Evolutionary conservation across 2,888 invertebrate genomes (phyloP).

Genomic region (Drosophila antonietae): DNA sequence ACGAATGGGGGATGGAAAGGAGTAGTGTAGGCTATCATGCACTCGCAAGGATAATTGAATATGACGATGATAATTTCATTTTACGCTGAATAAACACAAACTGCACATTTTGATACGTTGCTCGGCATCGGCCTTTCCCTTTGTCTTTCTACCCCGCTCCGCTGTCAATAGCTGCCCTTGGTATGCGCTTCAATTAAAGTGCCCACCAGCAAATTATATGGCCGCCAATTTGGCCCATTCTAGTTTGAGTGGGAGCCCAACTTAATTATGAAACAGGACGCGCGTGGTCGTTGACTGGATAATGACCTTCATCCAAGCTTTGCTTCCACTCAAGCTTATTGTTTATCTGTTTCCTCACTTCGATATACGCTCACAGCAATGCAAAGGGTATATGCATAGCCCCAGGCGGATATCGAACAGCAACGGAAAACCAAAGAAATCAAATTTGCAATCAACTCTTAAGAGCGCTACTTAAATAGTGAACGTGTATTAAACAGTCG

Average conservation of each 20-base stretch:
- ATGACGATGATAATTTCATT: conserved; percentile 77
- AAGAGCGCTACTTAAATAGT: too few species aligned
- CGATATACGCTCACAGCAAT: not conserved
- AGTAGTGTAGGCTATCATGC: conserved; percentile 30
- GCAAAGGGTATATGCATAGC: not conserved
- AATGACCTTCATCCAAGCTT: conserved; percentile 47
- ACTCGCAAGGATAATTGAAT: conserved; percentile 73
- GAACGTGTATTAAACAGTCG: conserved; percentile 1
- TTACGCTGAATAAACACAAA: conserved; percentile 75
- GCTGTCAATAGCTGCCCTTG: conserved; percentile 9
- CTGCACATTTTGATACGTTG: conserved; percentile 65
- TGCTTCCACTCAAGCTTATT: conserved; percentile 12
- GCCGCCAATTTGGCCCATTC: conserved; percentile 29
- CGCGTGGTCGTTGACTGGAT: conserved; percentile 50
- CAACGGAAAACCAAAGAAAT: not conserved
- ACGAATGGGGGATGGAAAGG: conserved; percentile 1
- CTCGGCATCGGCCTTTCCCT: not conserved
- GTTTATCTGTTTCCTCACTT: conserved; percentile 12
- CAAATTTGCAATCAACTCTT: not conserved
- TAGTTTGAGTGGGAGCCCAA: conserved; percentile 42
- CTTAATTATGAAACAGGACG: conserved; percentile 61
- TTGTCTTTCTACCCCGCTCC: not conserved
- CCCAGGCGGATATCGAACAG: not conserved
- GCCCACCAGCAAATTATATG: conserved; percentile 50
- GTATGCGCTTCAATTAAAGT: conserved; percentile 59